These are phyloP conservation scores for Epirrita christyi DNA, from an alignment of 2,888 invertebrate species.

Conservation along the genomic window DNA sequence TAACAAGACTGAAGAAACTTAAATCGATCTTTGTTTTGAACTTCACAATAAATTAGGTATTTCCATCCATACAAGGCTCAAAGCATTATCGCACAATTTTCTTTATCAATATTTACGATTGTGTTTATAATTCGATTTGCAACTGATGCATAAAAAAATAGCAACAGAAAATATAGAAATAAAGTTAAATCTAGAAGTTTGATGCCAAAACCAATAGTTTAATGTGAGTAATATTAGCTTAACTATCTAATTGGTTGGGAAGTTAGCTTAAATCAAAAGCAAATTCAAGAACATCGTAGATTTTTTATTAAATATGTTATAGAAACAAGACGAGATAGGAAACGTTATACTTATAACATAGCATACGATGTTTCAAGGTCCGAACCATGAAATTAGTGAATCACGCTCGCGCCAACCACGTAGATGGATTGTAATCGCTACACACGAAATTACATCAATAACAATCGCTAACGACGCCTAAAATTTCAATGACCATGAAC, in stretches of 20 bases:
- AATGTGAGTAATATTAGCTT: too few relatives aligned
- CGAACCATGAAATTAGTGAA: slow-evolving; percentile 29
- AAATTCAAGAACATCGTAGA: background rate
- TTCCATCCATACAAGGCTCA: too few relatives aligned
- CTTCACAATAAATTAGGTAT: too few relatives aligned
- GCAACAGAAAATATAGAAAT: too few relatives aligned
- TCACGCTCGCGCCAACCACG: slow-evolving; percentile 40
- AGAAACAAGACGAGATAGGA: background rate
- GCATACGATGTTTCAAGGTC: slow-evolving; percentile 15
- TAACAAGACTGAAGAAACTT: too few relatives aligned
- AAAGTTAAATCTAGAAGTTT: too few relatives aligned
- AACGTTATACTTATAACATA: slow-evolving; percentile 6
- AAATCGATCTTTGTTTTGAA: too few relatives aligned
- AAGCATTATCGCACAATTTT: too few relatives aligned
- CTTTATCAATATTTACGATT: too few relatives aligned
- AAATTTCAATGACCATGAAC: slow-evolving; percentile 68
- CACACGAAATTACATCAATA: slow-evolving; percentile 42
- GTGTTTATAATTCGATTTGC: too few relatives aligned
- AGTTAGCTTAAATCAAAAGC: background rate
- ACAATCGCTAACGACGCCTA: slow-evolving; percentile 46
- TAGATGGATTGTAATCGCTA: slow-evolving; percentile 43
- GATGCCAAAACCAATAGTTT: too few relatives aligned
- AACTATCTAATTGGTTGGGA: background rate
- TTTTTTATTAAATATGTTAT: background rate
- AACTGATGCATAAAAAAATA: too few relatives aligned